Evolutionary conservation across 1,140 invertebrate genomes (phyloP).

Genomic region (Nymphalis io): DNA sequence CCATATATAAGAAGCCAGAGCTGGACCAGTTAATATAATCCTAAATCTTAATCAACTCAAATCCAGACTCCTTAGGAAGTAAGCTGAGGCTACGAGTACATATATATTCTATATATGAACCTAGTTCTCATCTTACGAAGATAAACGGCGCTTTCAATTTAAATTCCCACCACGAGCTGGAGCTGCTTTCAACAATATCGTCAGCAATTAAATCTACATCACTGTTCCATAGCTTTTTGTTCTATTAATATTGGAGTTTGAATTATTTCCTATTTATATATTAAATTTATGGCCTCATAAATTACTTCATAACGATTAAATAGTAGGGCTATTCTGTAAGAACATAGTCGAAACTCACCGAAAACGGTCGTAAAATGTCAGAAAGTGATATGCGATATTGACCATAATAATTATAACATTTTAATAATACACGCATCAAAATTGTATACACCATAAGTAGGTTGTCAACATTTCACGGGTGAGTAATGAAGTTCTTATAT

Average conservation of each 20-base stretch:
- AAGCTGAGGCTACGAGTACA: neutral
- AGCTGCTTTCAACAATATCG: conserved; percentile 4
- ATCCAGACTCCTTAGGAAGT: conserved; percentile 4
- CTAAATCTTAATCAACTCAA: neutral
- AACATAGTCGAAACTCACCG: no score
- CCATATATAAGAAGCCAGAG: no score
- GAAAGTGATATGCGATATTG: no score
- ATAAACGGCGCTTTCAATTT: conserved; percentile 25
- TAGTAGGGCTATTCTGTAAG: no score
- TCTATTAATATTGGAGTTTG: conserved; percentile 2
- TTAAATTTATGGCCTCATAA: neutral
- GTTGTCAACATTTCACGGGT: no score
- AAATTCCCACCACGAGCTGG: conserved; percentile 18
- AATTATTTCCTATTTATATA: neutral
- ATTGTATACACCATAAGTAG: no score
- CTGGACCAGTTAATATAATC: no score
- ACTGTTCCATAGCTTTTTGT: conserved; percentile 4
- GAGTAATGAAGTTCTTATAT: no score
- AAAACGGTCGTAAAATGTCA: no score
- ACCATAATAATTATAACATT: no score
- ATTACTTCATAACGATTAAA: neutral
- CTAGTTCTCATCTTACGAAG: conserved; percentile 18
- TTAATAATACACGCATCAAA: no score
- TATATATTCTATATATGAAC: conserved; percentile 5
- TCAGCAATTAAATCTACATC: conserved; percentile 17